Evolutionary conservation across 1,140 invertebrate genomes (phyloP).

Genomic region (Frieseomelitta varia): DNA sequence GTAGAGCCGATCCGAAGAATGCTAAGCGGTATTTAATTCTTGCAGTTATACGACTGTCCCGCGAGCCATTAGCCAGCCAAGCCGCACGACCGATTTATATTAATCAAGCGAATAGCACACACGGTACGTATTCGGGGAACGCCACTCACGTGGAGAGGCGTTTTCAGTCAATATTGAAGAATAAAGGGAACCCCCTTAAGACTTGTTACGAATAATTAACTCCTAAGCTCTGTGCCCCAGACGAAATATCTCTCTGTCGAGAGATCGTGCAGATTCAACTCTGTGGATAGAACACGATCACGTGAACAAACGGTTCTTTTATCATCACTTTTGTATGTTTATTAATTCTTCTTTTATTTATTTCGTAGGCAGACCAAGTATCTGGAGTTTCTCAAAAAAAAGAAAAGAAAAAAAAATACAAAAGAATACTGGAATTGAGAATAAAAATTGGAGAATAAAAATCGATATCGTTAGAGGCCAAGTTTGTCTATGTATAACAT

Average conservation of each 20-base stretch:
- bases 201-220: conserved; percentile 60
- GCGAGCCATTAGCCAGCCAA: conserved; percentile 50
- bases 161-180: conserved; percentile 26
- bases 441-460: no score
- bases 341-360: background rate
- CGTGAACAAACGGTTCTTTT: background rate
- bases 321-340: background rate
- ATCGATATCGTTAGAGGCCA: no score
- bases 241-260: background rate
- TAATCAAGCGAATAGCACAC: conserved; percentile 53
- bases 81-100: conserved; percentile 61
- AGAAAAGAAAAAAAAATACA: no score
- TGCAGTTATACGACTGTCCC: conserved; percentile 62
- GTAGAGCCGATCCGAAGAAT: conserved; percentile 54
- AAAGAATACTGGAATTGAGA: no score
- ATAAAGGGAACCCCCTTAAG: conserved; percentile 45
- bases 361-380: background rate
- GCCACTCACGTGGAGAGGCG: background rate
- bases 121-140: conserved; percentile 40
- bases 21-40: conserved; percentile 65
- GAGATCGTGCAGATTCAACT: conserved; percentile 3
- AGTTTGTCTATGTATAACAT: no score
- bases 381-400: background rate
- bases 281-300: background rate
- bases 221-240: background rate